These are phyloP conservation scores for Gallinago nigripennis DNA, from an alignment of 2,797 vertebrate species.

Conservation along the genomic window DNA sequence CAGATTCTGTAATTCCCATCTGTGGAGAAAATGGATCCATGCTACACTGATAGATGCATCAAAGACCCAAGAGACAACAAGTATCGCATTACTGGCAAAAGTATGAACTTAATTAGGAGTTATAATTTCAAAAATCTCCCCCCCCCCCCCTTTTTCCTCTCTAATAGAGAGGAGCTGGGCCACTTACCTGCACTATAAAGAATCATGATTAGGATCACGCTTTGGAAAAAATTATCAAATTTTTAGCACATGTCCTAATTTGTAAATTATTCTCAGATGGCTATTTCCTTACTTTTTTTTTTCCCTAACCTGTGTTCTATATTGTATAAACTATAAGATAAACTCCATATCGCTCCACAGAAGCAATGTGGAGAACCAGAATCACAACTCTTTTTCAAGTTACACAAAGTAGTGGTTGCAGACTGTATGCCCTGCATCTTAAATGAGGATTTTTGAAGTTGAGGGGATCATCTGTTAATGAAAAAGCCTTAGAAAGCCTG, in stretches of 20 bases:
- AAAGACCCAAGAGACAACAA: neutral
- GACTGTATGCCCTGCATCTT: fast-evolving
- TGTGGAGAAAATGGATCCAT: neutral
- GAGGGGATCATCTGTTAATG: neutral
- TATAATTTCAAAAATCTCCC: fast-evolving
- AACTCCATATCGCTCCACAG: neutral
- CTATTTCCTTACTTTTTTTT: neutral
- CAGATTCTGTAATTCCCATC: neutral
- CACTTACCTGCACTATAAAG: neutral
- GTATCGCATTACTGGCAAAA: neutral
- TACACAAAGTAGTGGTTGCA: neutral
- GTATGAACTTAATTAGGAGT: neutral
- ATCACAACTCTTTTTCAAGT: neutral
- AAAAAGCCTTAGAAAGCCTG: neutral
- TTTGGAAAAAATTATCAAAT: neutral
- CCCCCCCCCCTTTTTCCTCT: too few relatives aligned
- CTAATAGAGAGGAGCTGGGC: neutral
- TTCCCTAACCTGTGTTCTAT: neutral
- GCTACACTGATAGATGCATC: neutral
- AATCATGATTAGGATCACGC: neutral
- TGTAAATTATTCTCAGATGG: neutral
- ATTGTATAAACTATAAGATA: neutral
- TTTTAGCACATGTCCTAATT: neutral
- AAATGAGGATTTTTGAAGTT: neutral
- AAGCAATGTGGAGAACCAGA: neutral